Percentiles rank a stretch among this genome's conserved stretches.
phyloP scores from a whole-genome alignment of 2,888 invertebrate genomes.

The Euphydryas editha region DNA sequence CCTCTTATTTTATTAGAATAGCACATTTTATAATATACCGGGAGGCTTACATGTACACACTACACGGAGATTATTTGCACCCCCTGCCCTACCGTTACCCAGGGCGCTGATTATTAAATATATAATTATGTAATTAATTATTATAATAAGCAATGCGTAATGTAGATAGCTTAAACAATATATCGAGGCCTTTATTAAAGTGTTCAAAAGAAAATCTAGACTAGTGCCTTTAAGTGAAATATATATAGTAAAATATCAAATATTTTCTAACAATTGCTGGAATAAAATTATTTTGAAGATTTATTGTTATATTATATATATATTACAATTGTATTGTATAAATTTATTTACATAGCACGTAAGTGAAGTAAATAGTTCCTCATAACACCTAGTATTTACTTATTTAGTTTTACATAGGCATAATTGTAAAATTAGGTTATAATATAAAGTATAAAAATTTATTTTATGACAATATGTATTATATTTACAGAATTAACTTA shows the following conservation, averaged over 20 bases:
- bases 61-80: no score
- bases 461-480: slow-evolving; percentile 15
- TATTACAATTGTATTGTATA: slow-evolving; percentile 40
- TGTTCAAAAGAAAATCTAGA: slow-evolving; percentile 22
- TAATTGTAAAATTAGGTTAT: slow-evolving; percentile 19
- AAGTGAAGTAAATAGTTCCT: slow-evolving; percentile 34
- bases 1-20: no score
- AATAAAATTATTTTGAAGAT: slow-evolving; percentile 10
- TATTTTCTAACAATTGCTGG: slow-evolving; percentile 10
- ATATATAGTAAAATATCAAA: slow-evolving; percentile 10
- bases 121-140: not conserved
- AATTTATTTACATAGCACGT: slow-evolving; percentile 36
- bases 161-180: not conserved
- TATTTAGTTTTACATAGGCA: slow-evolving; percentile 4
- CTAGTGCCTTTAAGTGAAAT: slow-evolving; percentile 27
- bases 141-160: not conserved
- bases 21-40: no score
- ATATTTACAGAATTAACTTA: slow-evolving; percentile 27
- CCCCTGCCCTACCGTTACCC: no score
- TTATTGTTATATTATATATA: not conserved
- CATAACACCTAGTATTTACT: slow-evolving; percentile 19
- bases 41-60: no score
- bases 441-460: slow-evolving; percentile 27
- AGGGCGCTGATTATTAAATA: no score
- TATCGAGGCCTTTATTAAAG: slow-evolving; percentile 1